Evolutionary conservation across 1,140 invertebrate species (phyloP), one percentile per base, ranked within the genome.

Genomic region (Drosophila burlai): DNA sequence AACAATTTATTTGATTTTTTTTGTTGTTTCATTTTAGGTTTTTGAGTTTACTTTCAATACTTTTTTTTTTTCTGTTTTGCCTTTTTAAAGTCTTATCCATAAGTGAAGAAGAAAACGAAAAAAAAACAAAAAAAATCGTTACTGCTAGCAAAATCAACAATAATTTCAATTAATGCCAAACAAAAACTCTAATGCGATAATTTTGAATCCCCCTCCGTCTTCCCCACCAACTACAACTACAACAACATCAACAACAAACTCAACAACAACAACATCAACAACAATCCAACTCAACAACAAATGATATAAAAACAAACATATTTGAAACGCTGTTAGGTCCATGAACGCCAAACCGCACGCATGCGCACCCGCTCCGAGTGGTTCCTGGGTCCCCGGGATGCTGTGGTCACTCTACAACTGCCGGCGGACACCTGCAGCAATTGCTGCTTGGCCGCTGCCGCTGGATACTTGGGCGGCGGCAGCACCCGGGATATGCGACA

Each of bases 311-410:
- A 24, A 3, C 24, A 24, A 68, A 63, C 31, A 59, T 49, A 42
- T 64, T 38, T 52, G 58, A 77, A 72, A 76, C 50, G 47, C 50
- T 62, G 81, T 81, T 85, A 97, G 97, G 98, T 98, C 68, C 97
- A 98, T 94, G 97, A 98, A 94, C 95, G 97, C 92, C 98, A 99
- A 95, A 97, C 97, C 62, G 97, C 96, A 92, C 95, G 98, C 79
- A 98, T 99, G 97, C 95, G 97, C 93, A 98, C 97, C 49, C 95
- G 98, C 81, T 98, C 97, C 49, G 97, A 98, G 93, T 99, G 98
- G 98, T 98, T 98, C 94, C 95, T 98, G 90, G 96, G 96, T 50
- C 95, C 96, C 57, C 93, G 93, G 55, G 94, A 91, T 59, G 94
- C 94, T 87, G 91, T 85, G 29, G 79, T 90, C 55, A 77, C 91